A percentile compares a stretch with the other conserved stretches of the same genome.
Conservation (phyloP, 2,113 vertebrate species). For the Cardinalis cardinalis region DNA sequence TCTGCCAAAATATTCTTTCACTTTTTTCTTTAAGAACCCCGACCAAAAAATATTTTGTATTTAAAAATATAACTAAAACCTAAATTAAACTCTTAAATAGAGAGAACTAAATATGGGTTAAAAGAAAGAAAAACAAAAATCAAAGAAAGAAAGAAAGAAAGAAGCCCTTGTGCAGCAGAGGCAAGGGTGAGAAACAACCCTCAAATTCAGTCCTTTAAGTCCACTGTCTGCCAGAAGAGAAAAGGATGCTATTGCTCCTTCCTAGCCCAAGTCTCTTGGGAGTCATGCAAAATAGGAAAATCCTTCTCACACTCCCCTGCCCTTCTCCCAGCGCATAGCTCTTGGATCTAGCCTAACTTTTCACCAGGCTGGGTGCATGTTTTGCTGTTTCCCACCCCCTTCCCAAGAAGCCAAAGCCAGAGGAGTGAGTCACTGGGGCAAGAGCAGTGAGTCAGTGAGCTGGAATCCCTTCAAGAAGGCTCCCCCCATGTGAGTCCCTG, state of each 20-base stretch:
- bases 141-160: background rate
- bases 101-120: background rate
- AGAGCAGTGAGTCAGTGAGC: background rate
- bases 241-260: conserved; percentile 7
- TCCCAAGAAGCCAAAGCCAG: background rate
- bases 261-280: background rate
- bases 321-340: background rate
- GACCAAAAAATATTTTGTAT: background rate
- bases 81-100: background rate
- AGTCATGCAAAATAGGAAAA: conserved; percentile 5
- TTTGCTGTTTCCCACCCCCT: conserved; percentile 8
- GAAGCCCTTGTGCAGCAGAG: background rate
- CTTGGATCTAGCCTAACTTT: background rate
- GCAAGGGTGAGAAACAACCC: background rate
- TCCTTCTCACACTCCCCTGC: background rate
- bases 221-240: background rate
- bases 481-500: background rate
- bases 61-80: background rate
- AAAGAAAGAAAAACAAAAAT: background rate
- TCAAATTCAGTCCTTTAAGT: background rate
- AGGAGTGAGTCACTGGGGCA: background rate
- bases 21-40: background rate
- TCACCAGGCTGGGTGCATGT: background rate
- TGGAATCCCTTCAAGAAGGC: conserved; percentile 13
- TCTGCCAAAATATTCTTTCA: background rate